phyloP scores from a whole-genome alignment of 2,888 invertebrate species.

The Parascotia fuliginaria region DNA sequence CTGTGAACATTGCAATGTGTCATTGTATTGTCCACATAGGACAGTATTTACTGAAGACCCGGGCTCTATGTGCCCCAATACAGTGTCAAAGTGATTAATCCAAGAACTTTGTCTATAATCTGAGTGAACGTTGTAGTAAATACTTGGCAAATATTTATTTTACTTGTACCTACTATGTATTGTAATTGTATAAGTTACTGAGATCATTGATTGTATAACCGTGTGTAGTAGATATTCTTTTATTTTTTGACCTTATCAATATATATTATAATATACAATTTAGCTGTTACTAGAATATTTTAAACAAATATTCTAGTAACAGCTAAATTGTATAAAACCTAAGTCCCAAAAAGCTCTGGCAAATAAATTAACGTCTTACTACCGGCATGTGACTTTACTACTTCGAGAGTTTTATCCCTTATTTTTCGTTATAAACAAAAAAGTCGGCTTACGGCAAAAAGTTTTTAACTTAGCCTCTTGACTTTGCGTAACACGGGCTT shows the following conservation, averaged over 20 bases:
- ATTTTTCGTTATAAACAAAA: not conserved
- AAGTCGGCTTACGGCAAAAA: not conserved
- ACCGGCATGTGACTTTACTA: not conserved
- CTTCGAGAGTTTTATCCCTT: not conserved
- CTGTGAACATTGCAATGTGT: no score
- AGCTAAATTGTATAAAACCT: no score
- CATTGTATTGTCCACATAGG: not conserved
- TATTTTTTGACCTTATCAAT: no score
- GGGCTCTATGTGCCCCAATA: not conserved
- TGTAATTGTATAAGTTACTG: no score
- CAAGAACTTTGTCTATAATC: not conserved
- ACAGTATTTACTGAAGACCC: not conserved
- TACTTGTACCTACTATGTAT: no score
- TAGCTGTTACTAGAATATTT: no score
- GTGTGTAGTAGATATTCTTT: no score
- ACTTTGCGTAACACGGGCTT: constrained; percentile 2
- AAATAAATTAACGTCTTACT: constrained; percentile 4
- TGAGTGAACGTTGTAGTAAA: not conserved
- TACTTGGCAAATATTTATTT: not conserved
- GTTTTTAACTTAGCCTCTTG: constrained; percentile 5
- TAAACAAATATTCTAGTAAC: no score
- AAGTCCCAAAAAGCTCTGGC: no score
- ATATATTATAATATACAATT: no score
- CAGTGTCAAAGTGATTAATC: constrained; percentile 1
- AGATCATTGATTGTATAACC: no score